Conservation (phyloP, 2,888 invertebrate species). For the Oxytorus armatus region DNA sequence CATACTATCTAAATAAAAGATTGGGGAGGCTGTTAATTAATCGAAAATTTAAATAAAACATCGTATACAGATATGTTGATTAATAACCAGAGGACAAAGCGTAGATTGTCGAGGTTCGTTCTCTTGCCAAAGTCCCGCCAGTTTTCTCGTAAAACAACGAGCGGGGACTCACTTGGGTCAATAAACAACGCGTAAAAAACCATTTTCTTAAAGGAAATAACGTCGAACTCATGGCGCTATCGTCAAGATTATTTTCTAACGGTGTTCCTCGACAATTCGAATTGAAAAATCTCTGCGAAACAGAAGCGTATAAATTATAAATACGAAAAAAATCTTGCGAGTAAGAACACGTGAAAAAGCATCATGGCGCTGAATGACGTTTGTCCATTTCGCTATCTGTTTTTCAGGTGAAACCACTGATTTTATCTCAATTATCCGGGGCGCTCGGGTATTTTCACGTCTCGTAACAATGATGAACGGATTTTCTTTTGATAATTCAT, state of each 20-base stretch:
- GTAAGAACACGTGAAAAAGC: constrained; percentile 21
- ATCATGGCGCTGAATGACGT: constrained; percentile 47
- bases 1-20: background rate
- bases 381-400: constrained; percentile 10
- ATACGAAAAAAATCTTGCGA: constrained; percentile 8
- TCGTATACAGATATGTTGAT: constrained; percentile 8
- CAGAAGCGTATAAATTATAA: constrained; percentile 25
- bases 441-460: too few species aligned
- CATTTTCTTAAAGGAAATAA: constrained; percentile 49
- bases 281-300: background rate
- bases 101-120: constrained; percentile 77
- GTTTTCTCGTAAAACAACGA: constrained; percentile 62
- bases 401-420: background rate
- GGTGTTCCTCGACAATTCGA: background rate
- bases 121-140: constrained; percentile 67
- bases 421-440: background rate
- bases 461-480: too few species aligned
- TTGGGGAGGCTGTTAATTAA: background rate
- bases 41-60: background rate
- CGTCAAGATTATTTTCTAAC: background rate
- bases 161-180: constrained; percentile 33
- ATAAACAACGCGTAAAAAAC: constrained; percentile 14
- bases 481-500: too few species aligned
- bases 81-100: constrained; percentile 81
- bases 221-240: background rate